phyloP scores from a whole-genome alignment of 2,113 vertebrate genomes.

The Hemicordylus capensis region DNA sequence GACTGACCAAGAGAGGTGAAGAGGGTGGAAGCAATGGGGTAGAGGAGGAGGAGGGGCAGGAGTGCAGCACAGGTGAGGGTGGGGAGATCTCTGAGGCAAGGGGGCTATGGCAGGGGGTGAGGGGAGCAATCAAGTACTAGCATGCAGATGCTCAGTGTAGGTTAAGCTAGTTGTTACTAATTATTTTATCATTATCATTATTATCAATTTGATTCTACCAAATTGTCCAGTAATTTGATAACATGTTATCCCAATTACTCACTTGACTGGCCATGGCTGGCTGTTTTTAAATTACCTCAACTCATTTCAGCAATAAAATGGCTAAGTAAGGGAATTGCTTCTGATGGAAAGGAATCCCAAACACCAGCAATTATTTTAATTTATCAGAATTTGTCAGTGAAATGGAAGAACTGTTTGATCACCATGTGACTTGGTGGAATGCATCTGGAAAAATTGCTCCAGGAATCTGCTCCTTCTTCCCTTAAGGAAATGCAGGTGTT shows the following conservation, averaged over 20 bases:
- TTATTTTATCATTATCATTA: not conserved
- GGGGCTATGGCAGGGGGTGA: too few relatives aligned
- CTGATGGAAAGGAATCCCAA: slow-evolving; percentile 22
- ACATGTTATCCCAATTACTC: slow-evolving; percentile 13
- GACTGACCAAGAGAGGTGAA: too few relatives aligned
- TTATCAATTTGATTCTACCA: not conserved
- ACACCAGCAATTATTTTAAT: slow-evolving; percentile 8
- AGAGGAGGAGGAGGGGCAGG: too few relatives aligned
- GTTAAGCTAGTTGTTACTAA: too few relatives aligned
- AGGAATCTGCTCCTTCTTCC: not conserved
- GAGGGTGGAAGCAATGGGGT: too few relatives aligned
- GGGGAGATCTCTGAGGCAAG: too few relatives aligned
- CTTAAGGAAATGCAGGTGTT: not conserved
- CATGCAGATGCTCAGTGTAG: too few relatives aligned
- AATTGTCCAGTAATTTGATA: slow-evolving; percentile 38
- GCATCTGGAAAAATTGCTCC: slow-evolving; percentile 8
- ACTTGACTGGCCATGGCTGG: not conserved
- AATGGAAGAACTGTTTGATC: not conserved
- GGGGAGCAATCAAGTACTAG: too few relatives aligned
- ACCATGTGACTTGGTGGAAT: not conserved
- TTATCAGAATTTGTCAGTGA: not conserved
- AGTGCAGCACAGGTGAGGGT: too few relatives aligned
- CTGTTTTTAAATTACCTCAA: slow-evolving; percentile 45
- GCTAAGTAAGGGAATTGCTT: slow-evolving; percentile 43
- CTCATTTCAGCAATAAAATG: slow-evolving; percentile 48